phyloP scores from a whole-genome alignment of 2,113 vertebrate species.

The Antigone vipio region DNA sequence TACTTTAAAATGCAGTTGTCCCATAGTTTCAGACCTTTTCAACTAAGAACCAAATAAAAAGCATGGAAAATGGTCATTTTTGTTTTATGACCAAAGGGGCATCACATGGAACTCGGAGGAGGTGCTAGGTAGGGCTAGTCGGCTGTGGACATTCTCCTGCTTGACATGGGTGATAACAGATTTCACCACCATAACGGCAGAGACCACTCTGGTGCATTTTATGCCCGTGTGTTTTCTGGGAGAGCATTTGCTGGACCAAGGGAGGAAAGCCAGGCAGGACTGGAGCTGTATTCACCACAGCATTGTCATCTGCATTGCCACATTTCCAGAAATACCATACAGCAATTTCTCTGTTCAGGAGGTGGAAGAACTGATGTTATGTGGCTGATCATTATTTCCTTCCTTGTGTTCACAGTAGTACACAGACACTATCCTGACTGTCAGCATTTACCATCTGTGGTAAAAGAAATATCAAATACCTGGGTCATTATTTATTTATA shows the following conservation, averaged over 20 bases:
- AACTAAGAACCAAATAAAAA: not conserved
- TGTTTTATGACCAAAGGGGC: not conserved
- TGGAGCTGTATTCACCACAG: not conserved
- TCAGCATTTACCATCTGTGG: not conserved
- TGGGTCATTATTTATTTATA: not conserved
- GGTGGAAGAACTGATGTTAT: not conserved
- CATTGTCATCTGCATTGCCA: not conserved
- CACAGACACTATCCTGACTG: not conserved
- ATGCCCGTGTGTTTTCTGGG: not conserved
- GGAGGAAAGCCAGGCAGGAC: not conserved
- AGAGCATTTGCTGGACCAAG: not conserved
- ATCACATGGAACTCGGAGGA: not conserved
- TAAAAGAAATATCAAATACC: not conserved
- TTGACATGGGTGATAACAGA: rapidly evolving
- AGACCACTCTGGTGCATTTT: not conserved
- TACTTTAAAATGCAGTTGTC: not conserved
- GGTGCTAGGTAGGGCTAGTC: not conserved
- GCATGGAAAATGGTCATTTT: not conserved
- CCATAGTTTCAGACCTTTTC: not conserved
- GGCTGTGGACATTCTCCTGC: not conserved
- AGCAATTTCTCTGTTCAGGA: not conserved
- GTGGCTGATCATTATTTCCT: not conserved
- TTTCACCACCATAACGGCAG: not conserved
- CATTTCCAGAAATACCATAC: not conserved
- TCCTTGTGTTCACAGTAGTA: not conserved